Evolutionary conservation across 2,888 invertebrate species (phyloP), one percentile per base, ranked within the genome.

Genomic region (Diarsia dahlii): DNA sequence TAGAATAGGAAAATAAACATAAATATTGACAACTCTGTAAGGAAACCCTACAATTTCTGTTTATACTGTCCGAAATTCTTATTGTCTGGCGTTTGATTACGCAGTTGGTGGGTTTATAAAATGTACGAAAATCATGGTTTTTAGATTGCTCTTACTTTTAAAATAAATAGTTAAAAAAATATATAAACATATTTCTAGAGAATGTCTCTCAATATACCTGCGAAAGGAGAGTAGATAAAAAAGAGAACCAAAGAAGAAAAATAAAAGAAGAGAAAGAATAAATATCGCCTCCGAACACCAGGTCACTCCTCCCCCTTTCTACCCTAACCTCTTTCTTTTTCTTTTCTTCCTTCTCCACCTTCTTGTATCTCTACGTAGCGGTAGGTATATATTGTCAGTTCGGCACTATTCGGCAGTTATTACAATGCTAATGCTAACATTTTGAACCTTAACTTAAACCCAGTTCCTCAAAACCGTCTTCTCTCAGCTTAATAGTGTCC

Each of bases 401-500:
- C n/a, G n/a, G n/a, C n/a, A n/a, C n/a, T n/a, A n/a, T n/a, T n/a
- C n/a, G n/a, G n/a, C n/a, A n/a, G n/a, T n/a, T n/a, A n/a, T n/a
- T n/a, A n/a, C n/a, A n/a, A n/a, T n/a, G n/a, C n/a, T n/a, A n/a
- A n/a, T n/a, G n/a, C 12, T n/a, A n/a, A n/a, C 4, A 54, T 56
- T 56, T 56, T 56, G 13, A 56, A 56, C 23, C 23, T 20, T 12
- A 23, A 58, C 58, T 28, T 15, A 6, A 23, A 56, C n/a, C n/a
- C 3, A 15, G 56, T 56, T 60, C 3, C 54, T 20, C 13, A 20
- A 39, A 39, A 56, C 20, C 3, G 0, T 62, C 48, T 65, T 15
- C 56, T 15, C 39, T 68, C 52, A 48, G 69, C 56, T 56, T 76
- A 66, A 66, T 65, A 34, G 34, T 23, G 76, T 71, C 73, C 80